Evolutionary conservation across 2,797 vertebrate genomes (phyloP).

Genomic region (Heterohyrax brucei): DNA sequence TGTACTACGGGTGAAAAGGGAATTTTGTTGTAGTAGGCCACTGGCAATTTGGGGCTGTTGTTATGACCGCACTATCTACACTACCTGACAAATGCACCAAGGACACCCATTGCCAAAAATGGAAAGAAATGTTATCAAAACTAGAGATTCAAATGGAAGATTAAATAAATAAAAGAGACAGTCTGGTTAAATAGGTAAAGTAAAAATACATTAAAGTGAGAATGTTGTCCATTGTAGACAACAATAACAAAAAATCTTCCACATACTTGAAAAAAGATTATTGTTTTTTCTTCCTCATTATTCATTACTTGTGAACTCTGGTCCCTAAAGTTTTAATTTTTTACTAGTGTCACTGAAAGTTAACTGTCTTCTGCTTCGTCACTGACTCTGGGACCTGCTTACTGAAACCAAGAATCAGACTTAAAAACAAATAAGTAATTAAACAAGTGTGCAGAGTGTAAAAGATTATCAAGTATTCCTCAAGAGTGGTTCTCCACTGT

Average conservation of each 20-base stretch:
- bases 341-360: not conserved
- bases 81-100: not conserved
- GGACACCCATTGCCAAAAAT: not conserved
- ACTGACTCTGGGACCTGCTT: not conserved
- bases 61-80: not conserved
- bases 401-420: conserved; percentile 54
- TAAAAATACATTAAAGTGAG: conserved; percentile 11
- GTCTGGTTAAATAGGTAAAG: not conserved
- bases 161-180: not conserved
- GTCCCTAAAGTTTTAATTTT: conserved; percentile 14
- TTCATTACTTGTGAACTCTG: conserved; percentile 34
- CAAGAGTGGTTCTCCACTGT: not conserved
- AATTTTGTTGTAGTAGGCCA: conserved; percentile 24
- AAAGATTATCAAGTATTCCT: conserved; percentile 16
- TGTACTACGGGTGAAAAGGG: not conserved
- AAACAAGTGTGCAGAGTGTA: not conserved
- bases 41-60: not conserved
- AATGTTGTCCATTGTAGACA: conserved; percentile 16
- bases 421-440: conserved; percentile 49
- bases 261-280: not conserved
- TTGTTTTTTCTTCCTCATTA: not conserved
- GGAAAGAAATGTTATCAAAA: not conserved
- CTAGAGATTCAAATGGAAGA: not conserved
- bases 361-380: not conserved
- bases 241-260: not conserved